These are phyloP conservation scores for Pagrus major DNA, from an alignment of 2,113 vertebrate species.

Conservation along the genomic window DNA sequence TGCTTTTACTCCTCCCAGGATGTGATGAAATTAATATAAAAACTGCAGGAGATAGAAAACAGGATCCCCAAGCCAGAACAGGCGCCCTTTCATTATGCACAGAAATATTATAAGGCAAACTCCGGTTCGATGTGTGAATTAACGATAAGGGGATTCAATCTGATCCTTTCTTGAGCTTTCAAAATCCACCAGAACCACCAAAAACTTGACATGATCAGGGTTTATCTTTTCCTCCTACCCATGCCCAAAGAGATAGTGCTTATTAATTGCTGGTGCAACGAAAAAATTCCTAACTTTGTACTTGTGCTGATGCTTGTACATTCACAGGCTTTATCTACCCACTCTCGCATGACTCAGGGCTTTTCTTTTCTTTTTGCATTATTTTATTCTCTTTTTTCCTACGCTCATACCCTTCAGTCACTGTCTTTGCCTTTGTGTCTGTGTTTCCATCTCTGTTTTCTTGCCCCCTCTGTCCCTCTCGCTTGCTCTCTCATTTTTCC, in stretches of 20 bases:
- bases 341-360: conserved; percentile 49
- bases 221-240: conserved; percentile 45
- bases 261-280: conserved; percentile 61
- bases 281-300: conserved; percentile 56
- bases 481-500: conserved; percentile 25
- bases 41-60: conserved; percentile 27
- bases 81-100: conserved; percentile 18
- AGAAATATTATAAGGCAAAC: conserved; percentile 21
- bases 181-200: conserved; percentile 43
- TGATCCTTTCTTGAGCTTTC: conserved; percentile 40
- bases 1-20: conserved; percentile 6
- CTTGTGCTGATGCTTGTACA: conserved; percentile 70
- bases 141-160: conserved; percentile 48
- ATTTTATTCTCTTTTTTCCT: conserved; percentile 40
- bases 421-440: conserved; percentile 35
- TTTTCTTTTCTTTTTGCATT: conserved; percentile 28
- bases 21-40: conserved; percentile 21
- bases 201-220: conserved; percentile 37
- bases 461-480: conserved; percentile 45
- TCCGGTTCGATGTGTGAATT: conserved; percentile 27
- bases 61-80: conserved; percentile 9
- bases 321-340: conserved; percentile 54
- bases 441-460: conserved; percentile 44
- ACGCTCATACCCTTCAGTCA: conserved; percentile 37
- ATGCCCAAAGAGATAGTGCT: conserved; percentile 36